Percentiles rank a stretch among this genome's conserved stretches.
Evolutionary conservation across 2,888 invertebrate species (phyloP).

Genomic region (Eucriotettix oculatus): DNA sequence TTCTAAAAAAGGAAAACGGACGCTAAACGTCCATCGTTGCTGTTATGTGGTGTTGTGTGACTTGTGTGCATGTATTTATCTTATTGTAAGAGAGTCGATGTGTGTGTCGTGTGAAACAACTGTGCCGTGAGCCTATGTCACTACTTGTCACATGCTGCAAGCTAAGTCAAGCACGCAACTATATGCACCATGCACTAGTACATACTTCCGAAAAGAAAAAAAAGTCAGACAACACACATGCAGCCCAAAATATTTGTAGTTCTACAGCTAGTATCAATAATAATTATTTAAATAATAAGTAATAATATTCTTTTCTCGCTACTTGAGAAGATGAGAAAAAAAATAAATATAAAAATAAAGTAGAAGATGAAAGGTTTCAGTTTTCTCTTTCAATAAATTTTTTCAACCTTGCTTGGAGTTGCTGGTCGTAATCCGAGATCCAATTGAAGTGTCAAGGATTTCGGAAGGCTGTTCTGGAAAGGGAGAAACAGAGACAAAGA

Average conservation of each 20-base stretch:
- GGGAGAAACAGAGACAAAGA: constrained; percentile 10
- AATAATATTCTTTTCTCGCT: not conserved
- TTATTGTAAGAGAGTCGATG: no score
- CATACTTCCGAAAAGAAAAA: not conserved
- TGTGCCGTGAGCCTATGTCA: not conserved
- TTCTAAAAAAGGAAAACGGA: no score
- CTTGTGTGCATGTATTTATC: no score
- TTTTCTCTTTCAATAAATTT: constrained; percentile 2
- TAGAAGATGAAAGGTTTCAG: not conserved
- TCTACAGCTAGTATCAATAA: not conserved
- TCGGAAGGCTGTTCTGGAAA: constrained; percentile 15
- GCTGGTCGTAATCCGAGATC: constrained; percentile 11
- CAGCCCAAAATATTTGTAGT: not conserved
- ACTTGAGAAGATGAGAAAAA: not conserved
- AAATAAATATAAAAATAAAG: not conserved
- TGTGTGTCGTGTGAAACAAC: not conserved
- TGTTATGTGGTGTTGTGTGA: no score
- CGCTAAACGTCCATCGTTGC: no score
- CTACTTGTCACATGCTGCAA: not conserved
- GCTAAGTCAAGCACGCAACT: not conserved
- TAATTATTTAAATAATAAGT: not conserved
- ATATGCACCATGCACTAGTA: no score
- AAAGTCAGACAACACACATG: not conserved
- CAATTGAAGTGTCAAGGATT: constrained; percentile 14
- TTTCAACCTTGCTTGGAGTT: constrained; percentile 14